Conservation (phyloP, 2,797 vertebrate species). For the Rhynchotus rufescens region DNA sequence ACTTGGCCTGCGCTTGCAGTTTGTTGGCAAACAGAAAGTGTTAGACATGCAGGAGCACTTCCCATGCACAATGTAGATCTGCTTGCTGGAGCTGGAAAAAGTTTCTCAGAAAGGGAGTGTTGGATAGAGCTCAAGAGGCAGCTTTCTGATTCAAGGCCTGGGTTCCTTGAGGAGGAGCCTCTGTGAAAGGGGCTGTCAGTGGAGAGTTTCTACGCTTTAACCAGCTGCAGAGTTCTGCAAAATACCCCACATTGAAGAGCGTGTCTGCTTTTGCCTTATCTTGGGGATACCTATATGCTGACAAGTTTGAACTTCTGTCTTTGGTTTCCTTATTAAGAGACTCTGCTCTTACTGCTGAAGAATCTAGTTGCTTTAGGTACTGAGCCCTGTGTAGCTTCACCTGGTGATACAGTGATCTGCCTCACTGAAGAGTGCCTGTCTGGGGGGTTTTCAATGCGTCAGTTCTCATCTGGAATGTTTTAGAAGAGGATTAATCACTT, state of each 20-base stretch:
- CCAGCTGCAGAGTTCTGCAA: neutral
- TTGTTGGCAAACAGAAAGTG: neutral
- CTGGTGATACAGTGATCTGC: neutral
- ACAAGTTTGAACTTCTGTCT: neutral
- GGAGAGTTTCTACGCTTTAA: neutral
- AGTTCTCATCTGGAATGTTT: constrained; percentile 66
- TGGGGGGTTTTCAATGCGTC: neutral
- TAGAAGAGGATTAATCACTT: constrained; percentile 71
- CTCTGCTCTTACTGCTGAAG: neutral
- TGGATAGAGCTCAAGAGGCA: neutral
- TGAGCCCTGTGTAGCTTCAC: neutral
- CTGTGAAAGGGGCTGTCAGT: neutral
- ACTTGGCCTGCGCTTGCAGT: neutral
- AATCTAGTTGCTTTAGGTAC: neutral
- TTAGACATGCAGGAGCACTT: rapidly evolving
- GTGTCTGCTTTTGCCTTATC: neutral
- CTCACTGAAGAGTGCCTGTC: neutral
- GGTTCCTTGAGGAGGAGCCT: neutral
- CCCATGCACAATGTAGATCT: neutral
- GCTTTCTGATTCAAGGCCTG: neutral
- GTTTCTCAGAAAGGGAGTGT: neutral
- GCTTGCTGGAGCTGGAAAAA: neutral
- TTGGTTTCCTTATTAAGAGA: rapidly evolving
- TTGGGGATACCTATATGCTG: neutral
- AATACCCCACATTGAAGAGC: neutral